Conservation (phyloP, 2,113 vertebrate species). For the Camelus dromedarius region DNA sequence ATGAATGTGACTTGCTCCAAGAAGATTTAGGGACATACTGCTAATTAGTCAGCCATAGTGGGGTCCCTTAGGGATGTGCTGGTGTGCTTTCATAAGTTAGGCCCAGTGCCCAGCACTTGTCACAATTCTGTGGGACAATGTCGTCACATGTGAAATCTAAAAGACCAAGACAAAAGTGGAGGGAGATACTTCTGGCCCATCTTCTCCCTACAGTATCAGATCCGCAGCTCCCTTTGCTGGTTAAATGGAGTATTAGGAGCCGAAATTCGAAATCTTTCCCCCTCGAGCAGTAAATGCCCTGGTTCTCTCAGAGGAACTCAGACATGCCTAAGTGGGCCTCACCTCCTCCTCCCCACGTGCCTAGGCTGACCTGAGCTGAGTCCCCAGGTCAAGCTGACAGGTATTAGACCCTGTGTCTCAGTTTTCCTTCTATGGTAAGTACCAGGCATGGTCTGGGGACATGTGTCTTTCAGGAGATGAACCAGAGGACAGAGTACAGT, state of each 20-base stretch:
- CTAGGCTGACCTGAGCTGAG: neutral
- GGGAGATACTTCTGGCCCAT: conserved; percentile 88
- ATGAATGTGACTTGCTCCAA: neutral
- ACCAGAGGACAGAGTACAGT: neutral
- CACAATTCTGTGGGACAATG: neutral
- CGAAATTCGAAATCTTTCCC: neutral
- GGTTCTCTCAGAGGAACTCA: neutral
- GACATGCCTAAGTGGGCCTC: no score
- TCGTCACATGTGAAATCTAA: neutral
- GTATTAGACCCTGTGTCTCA: fast-evolving
- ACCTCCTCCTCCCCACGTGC: fast-evolving
- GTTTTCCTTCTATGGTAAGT: neutral
- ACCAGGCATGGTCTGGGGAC: neutral
- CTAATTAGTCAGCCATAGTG: neutral
- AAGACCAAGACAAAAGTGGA: neutral
- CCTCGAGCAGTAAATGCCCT: neutral
- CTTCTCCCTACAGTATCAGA: conserved; percentile 86
- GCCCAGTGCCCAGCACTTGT: neutral
- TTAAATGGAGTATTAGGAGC: neutral
- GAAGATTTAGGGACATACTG: neutral
- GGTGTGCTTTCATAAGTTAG: neutral
- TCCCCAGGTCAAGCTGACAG: neutral
- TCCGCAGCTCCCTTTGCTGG: no score
- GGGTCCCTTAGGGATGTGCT: neutral
- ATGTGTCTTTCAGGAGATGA: neutral